Evolutionary conservation across 2,888 invertebrate species (phyloP).

Genomic region (Bibio marci): DNA sequence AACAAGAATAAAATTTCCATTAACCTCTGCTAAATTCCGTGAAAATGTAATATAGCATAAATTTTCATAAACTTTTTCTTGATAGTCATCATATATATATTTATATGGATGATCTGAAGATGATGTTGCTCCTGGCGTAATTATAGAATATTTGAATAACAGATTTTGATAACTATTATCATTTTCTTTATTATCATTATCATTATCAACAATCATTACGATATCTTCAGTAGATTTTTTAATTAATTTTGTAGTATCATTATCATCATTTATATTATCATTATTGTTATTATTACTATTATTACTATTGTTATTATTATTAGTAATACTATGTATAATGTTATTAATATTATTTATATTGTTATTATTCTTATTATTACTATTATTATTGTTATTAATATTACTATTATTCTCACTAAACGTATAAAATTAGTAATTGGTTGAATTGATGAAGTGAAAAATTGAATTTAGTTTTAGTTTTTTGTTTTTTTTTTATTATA

Average conservation of each 20-base stretch:
- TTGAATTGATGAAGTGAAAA: no score
- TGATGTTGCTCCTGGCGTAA: no score
- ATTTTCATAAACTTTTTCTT: slow-evolving; percentile 76
- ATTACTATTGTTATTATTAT: not conserved
- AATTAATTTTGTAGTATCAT: not conserved
- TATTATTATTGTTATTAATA: no score
- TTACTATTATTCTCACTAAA: no score
- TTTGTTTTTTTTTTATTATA: no score
- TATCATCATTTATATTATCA: not conserved
- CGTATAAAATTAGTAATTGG: no score
- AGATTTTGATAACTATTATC: slow-evolving; percentile 25
- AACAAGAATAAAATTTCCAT: no score
- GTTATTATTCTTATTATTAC: not conserved
- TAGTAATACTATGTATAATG: no score
- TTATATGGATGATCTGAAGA: no score
- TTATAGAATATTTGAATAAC: no score
- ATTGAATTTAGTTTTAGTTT: no score
- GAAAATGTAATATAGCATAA: slow-evolving; percentile 74
- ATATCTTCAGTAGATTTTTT: slow-evolving; percentile 8
- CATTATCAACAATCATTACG: slow-evolving; percentile 25
- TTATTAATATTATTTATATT: not conserved
- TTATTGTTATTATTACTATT: not conserved
- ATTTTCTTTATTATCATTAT: slow-evolving; percentile 26
- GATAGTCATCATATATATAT: slow-evolving; percentile 30
- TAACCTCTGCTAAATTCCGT: slow-evolving; percentile 48